These are phyloP conservation scores for Ceryle rudis DNA, from an alignment of 2,797 vertebrate genomes.

Conservation along the genomic window DNA sequence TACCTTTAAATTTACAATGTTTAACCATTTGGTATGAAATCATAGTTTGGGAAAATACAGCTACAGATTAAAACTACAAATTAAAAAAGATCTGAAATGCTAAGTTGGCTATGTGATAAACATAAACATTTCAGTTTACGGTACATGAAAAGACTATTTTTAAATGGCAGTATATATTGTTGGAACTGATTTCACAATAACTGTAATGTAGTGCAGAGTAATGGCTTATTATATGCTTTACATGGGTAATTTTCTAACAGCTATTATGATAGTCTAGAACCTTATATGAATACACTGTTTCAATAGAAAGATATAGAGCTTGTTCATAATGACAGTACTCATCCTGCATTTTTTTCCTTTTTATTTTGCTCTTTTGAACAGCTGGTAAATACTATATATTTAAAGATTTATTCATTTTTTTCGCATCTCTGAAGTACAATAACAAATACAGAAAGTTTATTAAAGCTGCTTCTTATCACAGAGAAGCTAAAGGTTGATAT, in stretches of 20 bases:
- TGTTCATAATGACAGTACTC: neutral
- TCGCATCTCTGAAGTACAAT: neutral
- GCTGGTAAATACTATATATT: neutral
- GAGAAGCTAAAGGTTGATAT: neutral
- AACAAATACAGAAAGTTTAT: neutral
- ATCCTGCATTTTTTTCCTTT: neutral
- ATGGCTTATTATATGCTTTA: neutral
- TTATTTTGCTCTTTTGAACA: neutral
- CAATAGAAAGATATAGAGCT: neutral
- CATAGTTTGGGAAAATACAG: neutral
- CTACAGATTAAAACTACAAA: neutral
- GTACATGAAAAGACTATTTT: neutral
- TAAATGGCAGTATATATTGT: neutral
- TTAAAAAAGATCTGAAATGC: neutral
- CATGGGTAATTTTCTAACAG: neutral
- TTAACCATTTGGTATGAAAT: neutral
- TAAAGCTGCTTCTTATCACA: neutral
- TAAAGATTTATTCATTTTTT: neutral
- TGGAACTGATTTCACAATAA: neutral
- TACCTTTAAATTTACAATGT: neutral
- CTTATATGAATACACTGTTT: neutral
- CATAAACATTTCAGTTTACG: neutral
- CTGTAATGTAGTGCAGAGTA: neutral
- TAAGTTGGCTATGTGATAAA: neutral
- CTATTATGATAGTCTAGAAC: neutral